These are phyloP conservation scores for Masticophis lateralis DNA, from an alignment of 2,797 vertebrate species.

Conservation along the genomic window DNA sequence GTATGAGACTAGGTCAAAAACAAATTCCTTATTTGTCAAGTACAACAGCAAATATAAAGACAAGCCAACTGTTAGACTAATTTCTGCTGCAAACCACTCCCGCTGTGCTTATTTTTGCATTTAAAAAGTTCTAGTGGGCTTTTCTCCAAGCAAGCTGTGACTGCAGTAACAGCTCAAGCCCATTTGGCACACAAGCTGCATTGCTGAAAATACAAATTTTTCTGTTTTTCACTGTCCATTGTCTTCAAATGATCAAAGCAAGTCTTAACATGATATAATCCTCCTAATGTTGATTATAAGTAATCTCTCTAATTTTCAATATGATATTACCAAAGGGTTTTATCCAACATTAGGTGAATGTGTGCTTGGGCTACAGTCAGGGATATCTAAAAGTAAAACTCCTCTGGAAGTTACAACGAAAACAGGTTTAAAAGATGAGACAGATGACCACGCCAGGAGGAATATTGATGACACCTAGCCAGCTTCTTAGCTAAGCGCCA, in stretches of 20 bases:
- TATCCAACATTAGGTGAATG: constrained; percentile 47
- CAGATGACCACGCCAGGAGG: constrained; percentile 43
- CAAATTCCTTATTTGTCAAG: background rate
- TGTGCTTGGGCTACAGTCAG: constrained; percentile 59
- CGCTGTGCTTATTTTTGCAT: background rate
- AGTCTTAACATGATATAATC: constrained; percentile 8
- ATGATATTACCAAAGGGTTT: constrained; percentile 44
- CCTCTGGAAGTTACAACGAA: constrained; percentile 41
- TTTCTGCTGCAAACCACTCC: constrained; percentile 3
- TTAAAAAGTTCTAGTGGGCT: constrained; percentile 1
- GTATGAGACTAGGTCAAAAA: background rate
- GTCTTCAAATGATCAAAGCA: constrained; percentile 17
- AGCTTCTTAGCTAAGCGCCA: constrained; percentile 60
- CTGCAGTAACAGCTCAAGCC: constrained; percentile 6
- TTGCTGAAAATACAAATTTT: constrained; percentile 15
- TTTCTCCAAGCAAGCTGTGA: background rate
- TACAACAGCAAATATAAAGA: background rate
- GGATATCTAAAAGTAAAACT: constrained; percentile 57
- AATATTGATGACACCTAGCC: constrained; percentile 49
- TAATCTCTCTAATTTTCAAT: constrained; percentile 48
- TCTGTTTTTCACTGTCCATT: constrained; percentile 4
- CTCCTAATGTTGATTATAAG: constrained; percentile 18
- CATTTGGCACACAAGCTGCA: constrained; percentile 21
- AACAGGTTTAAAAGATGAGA: constrained; percentile 37
- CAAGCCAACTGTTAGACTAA: background rate